These are phyloP conservation scores for Peromyscus melanophrys DNA, from an alignment of 2,797 vertebrate genomes.

Conservation along the genomic window DNA sequence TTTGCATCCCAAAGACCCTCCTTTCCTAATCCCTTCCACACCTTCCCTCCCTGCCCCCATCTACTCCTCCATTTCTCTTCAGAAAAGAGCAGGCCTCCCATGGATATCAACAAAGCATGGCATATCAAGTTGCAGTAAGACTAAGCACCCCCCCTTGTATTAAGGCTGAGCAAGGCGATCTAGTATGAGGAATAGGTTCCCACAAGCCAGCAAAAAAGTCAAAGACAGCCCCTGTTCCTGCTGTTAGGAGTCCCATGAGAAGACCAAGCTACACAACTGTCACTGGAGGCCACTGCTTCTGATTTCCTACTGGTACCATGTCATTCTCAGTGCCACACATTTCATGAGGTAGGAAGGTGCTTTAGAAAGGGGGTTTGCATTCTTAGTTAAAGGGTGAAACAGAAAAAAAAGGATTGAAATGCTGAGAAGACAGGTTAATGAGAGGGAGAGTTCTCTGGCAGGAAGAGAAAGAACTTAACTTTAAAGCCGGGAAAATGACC, in stretches of 20 bases:
- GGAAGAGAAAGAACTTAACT: background rate
- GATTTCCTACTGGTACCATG: background rate
- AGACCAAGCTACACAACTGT: background rate
- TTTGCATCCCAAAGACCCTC: background rate
- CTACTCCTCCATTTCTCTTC: background rate
- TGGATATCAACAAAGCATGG: background rate
- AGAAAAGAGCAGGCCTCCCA: background rate
- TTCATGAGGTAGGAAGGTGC: background rate
- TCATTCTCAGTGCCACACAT: background rate
- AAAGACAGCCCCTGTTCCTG: background rate
- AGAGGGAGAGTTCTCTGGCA: rapidly evolving
- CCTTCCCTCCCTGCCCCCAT: background rate
- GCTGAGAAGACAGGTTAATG: background rate
- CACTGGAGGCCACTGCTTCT: background rate
- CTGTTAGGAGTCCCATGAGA: background rate
- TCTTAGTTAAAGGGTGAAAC: background rate
- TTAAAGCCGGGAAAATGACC: background rate
- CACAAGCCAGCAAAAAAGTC: background rate
- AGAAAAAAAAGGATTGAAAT: background rate
- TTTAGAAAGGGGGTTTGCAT: background rate
- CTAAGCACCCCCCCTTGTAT: background rate
- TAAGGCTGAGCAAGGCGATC: background rate
- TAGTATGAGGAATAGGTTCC: background rate
- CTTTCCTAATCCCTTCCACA: too few relatives aligned
- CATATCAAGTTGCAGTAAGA: background rate